phyloP scores from a whole-genome alignment of 2,888 invertebrate genomes.

The Stenotaenia linearis region DNA sequence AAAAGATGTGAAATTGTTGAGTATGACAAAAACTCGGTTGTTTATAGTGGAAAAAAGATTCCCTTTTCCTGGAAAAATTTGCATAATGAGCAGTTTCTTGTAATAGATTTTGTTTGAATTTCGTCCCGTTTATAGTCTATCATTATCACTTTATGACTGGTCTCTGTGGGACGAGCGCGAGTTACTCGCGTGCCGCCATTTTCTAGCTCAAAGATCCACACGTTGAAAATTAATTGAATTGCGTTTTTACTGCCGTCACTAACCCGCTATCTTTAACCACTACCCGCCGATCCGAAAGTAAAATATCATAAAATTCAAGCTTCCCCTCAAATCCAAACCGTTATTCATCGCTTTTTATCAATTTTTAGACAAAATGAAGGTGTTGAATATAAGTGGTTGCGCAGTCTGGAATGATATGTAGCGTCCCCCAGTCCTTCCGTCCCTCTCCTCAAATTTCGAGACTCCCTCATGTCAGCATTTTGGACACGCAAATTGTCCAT shows the following conservation, averaged over 20 bases:
- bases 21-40: slow-evolving; percentile 3
- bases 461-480: slow-evolving; percentile 14
- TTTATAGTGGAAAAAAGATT: not conserved
- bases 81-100: slow-evolving; percentile 27
- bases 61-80: slow-evolving; percentile 26
- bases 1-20: not conserved
- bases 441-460: not conserved
- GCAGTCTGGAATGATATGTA: not conserved
- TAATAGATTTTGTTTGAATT: slow-evolving; percentile 22
- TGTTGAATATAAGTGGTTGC: not conserved
- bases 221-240: not conserved
- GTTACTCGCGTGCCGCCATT: slow-evolving; percentile 12
- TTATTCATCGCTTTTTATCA: too few species aligned
- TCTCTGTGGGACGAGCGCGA: not conserved
- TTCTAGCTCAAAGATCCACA: slow-evolving; percentile 1
- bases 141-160: slow-evolving; percentile 19
- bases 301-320: too few species aligned
- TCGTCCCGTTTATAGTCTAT: slow-evolving; percentile 17
- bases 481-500: slow-evolving; percentile 23
- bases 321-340: too few species aligned
- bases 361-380: too few species aligned
- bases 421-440: not conserved
- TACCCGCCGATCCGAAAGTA: not conserved
- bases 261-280: not conserved
- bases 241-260: not conserved